Evolutionary conservation across 1,140 invertebrate genomes (phyloP).

Genomic region (Brachionus koreanus): DNA sequence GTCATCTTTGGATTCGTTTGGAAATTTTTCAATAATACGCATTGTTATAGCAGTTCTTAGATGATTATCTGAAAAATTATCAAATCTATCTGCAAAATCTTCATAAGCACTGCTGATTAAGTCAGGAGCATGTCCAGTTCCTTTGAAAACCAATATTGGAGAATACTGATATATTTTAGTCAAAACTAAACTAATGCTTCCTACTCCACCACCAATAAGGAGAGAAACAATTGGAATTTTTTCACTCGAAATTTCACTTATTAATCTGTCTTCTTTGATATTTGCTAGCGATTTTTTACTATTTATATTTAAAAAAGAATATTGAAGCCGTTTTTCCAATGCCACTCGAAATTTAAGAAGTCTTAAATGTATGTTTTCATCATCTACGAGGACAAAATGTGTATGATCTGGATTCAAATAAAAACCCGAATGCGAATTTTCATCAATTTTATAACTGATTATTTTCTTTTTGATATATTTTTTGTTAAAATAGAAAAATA

Average conservation of each 20-base stretch:
- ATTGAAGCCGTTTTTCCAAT: not conserved
- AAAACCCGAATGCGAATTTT: not conserved
- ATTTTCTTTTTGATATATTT: no score
- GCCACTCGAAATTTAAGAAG: not conserved
- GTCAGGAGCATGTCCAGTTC: slow-evolving; percentile 57
- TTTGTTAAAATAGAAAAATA: no score
- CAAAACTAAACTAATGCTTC: slow-evolving; percentile 1
- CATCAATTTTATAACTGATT: not conserved
- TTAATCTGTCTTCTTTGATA: not conserved
- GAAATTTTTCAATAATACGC: slow-evolving; percentile 55
- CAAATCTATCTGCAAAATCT: slow-evolving; percentile 54
- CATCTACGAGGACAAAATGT: slow-evolving; percentile 18
- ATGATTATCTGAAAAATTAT: slow-evolving; percentile 55
- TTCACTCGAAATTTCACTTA: not conserved
- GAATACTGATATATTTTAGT: slow-evolving; percentile 49
- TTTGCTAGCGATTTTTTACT: not conserved
- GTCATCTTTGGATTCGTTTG: slow-evolving; percentile 52
- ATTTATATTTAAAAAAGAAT: not conserved
- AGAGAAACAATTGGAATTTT: slow-evolving; percentile 19
- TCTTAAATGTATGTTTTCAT: slow-evolving; percentile 9
- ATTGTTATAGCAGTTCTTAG: slow-evolving; percentile 58
- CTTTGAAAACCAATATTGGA: slow-evolving; percentile 58
- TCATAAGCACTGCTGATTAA: slow-evolving; percentile 56
- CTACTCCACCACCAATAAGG: not conserved
- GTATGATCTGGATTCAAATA: slow-evolving; percentile 26